Conservation (phyloP, 2,888 invertebrate genomes). For the Bedellia somnulentella region DNA sequence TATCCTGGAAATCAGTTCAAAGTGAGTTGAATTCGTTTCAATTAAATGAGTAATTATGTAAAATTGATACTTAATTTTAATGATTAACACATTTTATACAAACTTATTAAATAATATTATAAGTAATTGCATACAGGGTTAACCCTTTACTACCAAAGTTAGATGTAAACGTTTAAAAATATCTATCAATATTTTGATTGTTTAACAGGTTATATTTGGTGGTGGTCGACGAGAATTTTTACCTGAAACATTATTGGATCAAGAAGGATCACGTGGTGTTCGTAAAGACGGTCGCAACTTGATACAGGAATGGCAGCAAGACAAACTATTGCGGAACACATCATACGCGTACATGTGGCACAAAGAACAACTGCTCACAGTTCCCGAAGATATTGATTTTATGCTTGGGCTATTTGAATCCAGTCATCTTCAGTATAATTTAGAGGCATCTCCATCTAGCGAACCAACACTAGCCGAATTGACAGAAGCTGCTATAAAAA, state of each 20-base stretch:
- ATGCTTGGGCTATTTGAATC: slow-evolving; percentile 60
- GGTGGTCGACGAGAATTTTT: slow-evolving; percentile 63
- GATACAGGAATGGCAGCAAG: slow-evolving; percentile 55
- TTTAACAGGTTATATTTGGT: slow-evolving; percentile 56
- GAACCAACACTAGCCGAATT: slow-evolving; percentile 65
- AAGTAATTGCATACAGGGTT: too few relatives aligned
- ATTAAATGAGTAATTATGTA: too few relatives aligned
- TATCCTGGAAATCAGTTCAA: slow-evolving; percentile 62
- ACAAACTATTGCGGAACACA: slow-evolving; percentile 14
- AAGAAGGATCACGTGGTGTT: slow-evolving; percentile 32
- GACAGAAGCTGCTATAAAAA: slow-evolving; percentile 66
- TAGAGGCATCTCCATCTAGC: slow-evolving; percentile 33
- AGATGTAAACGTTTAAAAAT: too few relatives aligned
- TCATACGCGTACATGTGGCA: slow-evolving; percentile 43
- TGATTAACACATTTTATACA: too few relatives aligned
- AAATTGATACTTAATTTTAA: too few relatives aligned
- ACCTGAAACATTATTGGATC: slow-evolving; percentile 33
- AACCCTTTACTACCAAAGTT: too few relatives aligned
- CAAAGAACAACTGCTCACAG: slow-evolving; percentile 44
- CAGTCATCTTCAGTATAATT: slow-evolving; percentile 61
- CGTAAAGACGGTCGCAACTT: slow-evolving; percentile 57
- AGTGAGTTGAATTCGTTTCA: too few relatives aligned
- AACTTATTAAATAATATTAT: too few relatives aligned
- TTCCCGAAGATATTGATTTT: slow-evolving; percentile 38
- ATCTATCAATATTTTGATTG: neutral